phyloP scores from a whole-genome alignment of 1,140 invertebrate species.

The Melipona quadrifasciata region DNA sequence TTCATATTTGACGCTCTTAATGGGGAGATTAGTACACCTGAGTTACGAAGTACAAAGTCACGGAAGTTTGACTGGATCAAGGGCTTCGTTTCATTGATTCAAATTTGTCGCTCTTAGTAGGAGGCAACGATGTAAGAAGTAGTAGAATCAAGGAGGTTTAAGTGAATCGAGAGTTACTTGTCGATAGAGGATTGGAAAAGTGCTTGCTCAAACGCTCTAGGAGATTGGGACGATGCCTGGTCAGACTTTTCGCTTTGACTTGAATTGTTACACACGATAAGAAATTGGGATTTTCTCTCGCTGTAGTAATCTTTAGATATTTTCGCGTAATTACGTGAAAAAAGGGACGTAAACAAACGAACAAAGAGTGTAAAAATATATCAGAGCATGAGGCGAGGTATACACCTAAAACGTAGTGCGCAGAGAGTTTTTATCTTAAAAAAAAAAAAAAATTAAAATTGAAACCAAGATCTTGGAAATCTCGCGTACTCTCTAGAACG shows the following conservation, averaged over 20 bases:
- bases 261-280: not conserved
- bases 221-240: not conserved
- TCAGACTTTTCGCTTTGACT: not conserved
- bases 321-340: accelerated
- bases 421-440: too few relatives aligned
- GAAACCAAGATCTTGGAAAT: not conserved
- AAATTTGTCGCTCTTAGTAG: too few relatives aligned
- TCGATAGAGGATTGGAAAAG: too few relatives aligned
- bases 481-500: not conserved
- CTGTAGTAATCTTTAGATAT: too few relatives aligned
- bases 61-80: too few relatives aligned
- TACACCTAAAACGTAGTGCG: too few relatives aligned
- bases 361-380: not conserved
- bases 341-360: not conserved
- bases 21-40: not conserved
- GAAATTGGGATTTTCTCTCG: not conserved
- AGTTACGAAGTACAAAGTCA: not conserved
- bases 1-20: not conserved
- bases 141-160: not conserved
- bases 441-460: not conserved
- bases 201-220: too few relatives aligned
- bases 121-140: too few relatives aligned
- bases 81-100: too few relatives aligned
- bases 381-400: not conserved
- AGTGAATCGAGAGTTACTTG: not conserved